Evolutionary conservation across 2,113 vertebrate genomes (phyloP).

Genomic region (Triplophysa rosa): DNA sequence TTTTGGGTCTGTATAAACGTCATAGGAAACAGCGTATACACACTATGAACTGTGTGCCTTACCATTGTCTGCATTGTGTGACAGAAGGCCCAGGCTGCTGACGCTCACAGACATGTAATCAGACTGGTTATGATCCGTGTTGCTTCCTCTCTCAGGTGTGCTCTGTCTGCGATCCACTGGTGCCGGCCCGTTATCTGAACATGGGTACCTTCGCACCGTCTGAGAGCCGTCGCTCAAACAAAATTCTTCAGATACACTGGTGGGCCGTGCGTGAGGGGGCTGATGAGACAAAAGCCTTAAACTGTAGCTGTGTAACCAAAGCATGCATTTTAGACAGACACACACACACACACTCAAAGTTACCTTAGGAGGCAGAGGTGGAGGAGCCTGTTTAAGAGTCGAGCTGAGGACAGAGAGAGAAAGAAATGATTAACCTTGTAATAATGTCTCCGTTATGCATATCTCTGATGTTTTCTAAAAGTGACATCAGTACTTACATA

Average conservation of each 20-base stretch:
- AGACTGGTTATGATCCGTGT: slow-evolving; percentile 68
- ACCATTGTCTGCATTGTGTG: slow-evolving; percentile 71
- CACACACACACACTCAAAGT: slow-evolving; percentile 39
- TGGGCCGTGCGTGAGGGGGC: slow-evolving; percentile 75
- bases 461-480: background rate
- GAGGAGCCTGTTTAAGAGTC: slow-evolving; percentile 87
- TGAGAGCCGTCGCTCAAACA: slow-evolving; percentile 80
- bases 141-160: slow-evolving; percentile 81
- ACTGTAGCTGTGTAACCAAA: background rate
- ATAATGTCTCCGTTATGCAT: background rate
- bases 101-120: slow-evolving; percentile 81
- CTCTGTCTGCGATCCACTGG: slow-evolving; percentile 82
- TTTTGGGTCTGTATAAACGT: too few relatives aligned
- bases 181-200: slow-evolving; percentile 75
- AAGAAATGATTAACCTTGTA: background rate
- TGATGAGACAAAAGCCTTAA: slow-evolving; percentile 55
- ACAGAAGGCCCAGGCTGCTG: slow-evolving; percentile 81
- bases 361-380: slow-evolving; percentile 95
- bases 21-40: background rate
- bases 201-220: slow-evolving; percentile 85
- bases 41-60: background rate
- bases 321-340: background rate
- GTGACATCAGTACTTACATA: slow-evolving; percentile 75
- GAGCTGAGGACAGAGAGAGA: slow-evolving; percentile 70
- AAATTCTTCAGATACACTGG: slow-evolving; percentile 83